Evolutionary conservation across 2,113 vertebrate species (phyloP), one percentile per base, ranked within the genome.

Genomic region (Labeo rohita): DNA sequence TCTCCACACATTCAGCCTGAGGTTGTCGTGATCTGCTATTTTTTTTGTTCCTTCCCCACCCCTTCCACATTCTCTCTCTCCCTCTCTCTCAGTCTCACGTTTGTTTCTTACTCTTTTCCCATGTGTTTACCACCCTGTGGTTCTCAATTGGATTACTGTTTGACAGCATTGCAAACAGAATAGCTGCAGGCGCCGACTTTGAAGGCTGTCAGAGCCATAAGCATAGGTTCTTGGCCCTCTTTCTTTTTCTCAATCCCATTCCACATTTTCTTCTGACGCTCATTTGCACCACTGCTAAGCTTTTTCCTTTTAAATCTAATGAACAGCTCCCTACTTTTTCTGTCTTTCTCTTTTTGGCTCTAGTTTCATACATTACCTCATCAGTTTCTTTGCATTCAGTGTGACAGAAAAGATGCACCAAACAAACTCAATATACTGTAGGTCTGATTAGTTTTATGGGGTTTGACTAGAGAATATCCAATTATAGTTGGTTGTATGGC

Each of bases 61-160:
- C 43, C 43, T 15, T 18, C 15, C 13, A 28, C 59, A 59, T 43
- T 63, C 59, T 12, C 54, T 12, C 52, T 78, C 50, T 59, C 18
- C 2, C 56, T 8, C 56, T 7, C 56, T n/a, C 56, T 61, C 56
- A 3, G 34, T 21, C 54, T 65, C n/a, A 34, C 59, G 28, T 63
- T 66, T 15, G 13, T 68, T 50, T 82, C 50, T 47, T 10, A 28
- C 54, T 61, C 50, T 56, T 70, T 61, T 45, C 77, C 18, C 77
- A 80, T 56, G 80, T 70, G 49, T 84, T 84, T 84, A 59, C 50
- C 82, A 72, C 82, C 47, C 34, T 43, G 68, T 73, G 82, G 66
- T 84, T 45, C 50, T 73, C 82, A 72, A 73, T 73, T 74, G 82
- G 68, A 84, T 84, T 84, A 84, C 47, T 45, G 68, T 73, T 73